Base-by-base conservation (phyloP, 2,888 invertebrate genomes). In the Keiferia lycopersicella region DNA sequence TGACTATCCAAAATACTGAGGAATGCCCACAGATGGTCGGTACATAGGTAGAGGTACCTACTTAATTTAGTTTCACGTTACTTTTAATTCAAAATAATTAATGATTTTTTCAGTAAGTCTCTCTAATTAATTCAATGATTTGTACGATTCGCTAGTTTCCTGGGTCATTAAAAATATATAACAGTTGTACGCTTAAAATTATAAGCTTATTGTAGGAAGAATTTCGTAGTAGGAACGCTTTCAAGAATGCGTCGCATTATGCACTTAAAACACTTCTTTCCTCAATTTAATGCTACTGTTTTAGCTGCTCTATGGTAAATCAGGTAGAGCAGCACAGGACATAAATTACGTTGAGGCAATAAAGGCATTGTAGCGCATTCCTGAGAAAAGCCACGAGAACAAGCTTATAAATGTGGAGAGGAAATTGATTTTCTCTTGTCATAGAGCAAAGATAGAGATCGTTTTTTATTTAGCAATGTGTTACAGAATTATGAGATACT, bases 331-430 rank as follows among this genome's bases (percentile, higher is more conserved):
- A 67, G 71, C 72, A 70, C 71, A 69, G 70, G 70, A 75, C 77
- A 78, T 81, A 82, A 81, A 82, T 82, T 76, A 67, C 70, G 67
- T 71, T 71, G 68, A 69, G 67, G 78, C 73, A 78, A 81, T 79
- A 81, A 81, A 73, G 75, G 76, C 74, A 68, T 79, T 74, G 76
- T 78, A 74, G 74, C 69, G 73, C 68, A 67, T 64, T 66, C 65
- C 58, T 58, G 45, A 64, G 68, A 67, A 67, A 68, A 67, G 69
- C 68, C 65, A 61, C 51, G 34, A 51, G 61, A 61, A 30, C 26
- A 38, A 11, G 50, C 51, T 50, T 14, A 26, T 16, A n/a, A n/a
- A 18, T 39, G 45, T 45, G 50, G 34, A 22, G 22, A 22, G 22
- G 53, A 20, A 62, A 62, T 62, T 62, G 53, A 53, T 62, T 62